A percentile compares a stretch with the other conserved stretches of the same genome.
These are phyloP conservation scores for Orbicella faveolata DNA, from an alignment of 64 coral and sea anemone species.

Conservation along the genomic window DNA sequence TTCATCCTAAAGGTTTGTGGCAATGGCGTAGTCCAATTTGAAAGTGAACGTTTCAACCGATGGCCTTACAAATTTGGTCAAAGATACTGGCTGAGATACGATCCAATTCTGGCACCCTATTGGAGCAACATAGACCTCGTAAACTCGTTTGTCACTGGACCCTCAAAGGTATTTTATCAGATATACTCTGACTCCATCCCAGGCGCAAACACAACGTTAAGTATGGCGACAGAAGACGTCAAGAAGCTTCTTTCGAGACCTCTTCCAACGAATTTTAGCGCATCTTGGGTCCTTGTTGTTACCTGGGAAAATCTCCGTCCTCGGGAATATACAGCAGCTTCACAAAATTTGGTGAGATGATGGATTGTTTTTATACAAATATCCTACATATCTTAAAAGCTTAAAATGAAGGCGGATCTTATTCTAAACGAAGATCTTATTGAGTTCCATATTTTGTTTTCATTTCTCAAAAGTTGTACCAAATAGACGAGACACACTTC, in stretches of 20 bases:
- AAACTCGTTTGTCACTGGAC: not conserved
- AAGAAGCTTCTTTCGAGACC: not conserved
- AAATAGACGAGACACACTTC: too few species aligned
- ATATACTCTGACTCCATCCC: conserved; percentile 4
- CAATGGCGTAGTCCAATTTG: conserved; percentile 43
- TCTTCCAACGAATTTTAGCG: conserved; percentile 26
- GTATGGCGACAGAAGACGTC: conserved; percentile 26
- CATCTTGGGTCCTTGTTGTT: conserved; percentile 52
- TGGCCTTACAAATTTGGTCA: conserved; percentile 67
- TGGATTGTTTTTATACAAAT: too few species aligned
- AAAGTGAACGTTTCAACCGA: conserved; percentile 1
- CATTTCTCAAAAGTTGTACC: too few species aligned
- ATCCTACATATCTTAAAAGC: too few species aligned
- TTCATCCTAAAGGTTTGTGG: conserved; percentile 26
- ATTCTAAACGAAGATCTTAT: too few species aligned
- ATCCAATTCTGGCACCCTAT: conserved; percentile 37
- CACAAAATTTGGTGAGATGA: not conserved
- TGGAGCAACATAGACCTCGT: conserved; percentile 15
- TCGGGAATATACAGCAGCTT: not conserved
- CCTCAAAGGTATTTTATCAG: conserved; percentile 27
- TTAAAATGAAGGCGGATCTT: too few species aligned
- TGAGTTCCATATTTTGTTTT: too few species aligned
- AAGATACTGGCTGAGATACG: conserved; percentile 7
- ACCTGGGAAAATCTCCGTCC: conserved; percentile 42
- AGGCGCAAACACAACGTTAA: conserved; percentile 2